Evolutionary conservation across 1,140 invertebrate genomes (phyloP), one percentile per base, ranked within the genome.

Genomic region (Stegodyphus mimosarum): DNA sequence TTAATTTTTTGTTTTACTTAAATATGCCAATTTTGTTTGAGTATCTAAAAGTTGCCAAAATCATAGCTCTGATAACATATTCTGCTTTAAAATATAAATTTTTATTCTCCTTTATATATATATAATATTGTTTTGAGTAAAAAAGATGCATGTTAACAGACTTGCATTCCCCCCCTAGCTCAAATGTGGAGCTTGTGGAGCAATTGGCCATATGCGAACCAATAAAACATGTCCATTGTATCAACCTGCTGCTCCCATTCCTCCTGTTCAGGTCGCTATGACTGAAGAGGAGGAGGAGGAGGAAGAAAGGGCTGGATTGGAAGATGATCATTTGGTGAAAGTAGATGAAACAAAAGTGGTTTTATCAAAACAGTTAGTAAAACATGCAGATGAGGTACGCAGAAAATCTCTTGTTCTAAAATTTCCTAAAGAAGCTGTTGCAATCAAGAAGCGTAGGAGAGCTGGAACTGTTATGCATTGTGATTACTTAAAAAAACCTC

Each of bases 191-290:
- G 98, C 98, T 15, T 99, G 98, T 91, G 98, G 98, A 6, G 88
- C 88, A 89, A 92, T 93, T 67, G 94, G 94, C 66, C 94, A 95
- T 89, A 95, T 95, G 94, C 91, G 97, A 71, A 99, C 98, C 0
- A 99, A 99, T 90, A 98, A 98, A 90, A 95, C 97, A 1, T 99
- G 98, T 91, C 98, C 98, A 0, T 90, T 97, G 64, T 99, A 98
- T 90, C 95, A 96, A 55, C 81, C 87, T 48, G 91, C 91, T 83
- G 93, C 91, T 87, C 92, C 90, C 60, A 90, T 93, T 0, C 91
- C 93, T n/a, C 92, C 94, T 1, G 92, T 94, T n/a, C 94, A 93
- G 89, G 94, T 95, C 1, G 93, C 95, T 0, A 93, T 95, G 91
- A 94, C 93, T 0, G 94, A 96, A 88, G 94, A 96, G 88, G 93